Percentiles rank a stretch among this genome's conserved stretches.
phyloP scores from a whole-genome alignment of 2,113 vertebrate species.

The Ceyx melanurus region DNA sequence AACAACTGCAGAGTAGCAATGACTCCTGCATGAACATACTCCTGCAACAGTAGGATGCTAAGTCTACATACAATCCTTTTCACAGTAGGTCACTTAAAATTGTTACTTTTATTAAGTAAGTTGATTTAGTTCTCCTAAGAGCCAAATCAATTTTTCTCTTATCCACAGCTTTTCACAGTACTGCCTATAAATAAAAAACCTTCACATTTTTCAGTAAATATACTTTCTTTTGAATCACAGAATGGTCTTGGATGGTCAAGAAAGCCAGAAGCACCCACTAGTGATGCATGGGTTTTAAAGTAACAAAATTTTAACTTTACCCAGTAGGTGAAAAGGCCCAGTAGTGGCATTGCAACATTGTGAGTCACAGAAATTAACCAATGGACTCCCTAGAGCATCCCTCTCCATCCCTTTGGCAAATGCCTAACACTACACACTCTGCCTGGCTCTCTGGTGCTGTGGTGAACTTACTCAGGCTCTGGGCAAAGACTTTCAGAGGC shows the following conservation, averaged over 20 bases:
- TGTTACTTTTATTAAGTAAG: neutral
- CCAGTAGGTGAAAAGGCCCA: neutral
- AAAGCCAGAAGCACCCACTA: neutral
- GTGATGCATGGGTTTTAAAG: neutral
- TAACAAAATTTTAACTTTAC: neutral
- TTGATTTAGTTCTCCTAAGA: neutral
- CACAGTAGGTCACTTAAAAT: neutral
- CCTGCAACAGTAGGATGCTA: neutral
- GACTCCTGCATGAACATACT: neutral
- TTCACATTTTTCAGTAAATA: neutral
- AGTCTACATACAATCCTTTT: neutral
- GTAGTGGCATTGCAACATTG: neutral
- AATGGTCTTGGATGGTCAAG: neutral
- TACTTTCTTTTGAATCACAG: neutral
- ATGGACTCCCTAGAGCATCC: neutral
- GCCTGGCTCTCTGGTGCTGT: rapidly evolving
- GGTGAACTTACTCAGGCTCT: neutral
- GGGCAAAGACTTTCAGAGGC: neutral
- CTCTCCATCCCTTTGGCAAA: neutral
- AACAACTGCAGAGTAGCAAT: neutral
- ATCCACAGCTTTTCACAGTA: neutral
- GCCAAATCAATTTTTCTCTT: neutral
- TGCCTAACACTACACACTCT: neutral
- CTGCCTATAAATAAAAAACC: neutral
- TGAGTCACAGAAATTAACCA: neutral